phyloP scores from a whole-genome alignment of 2,888 invertebrate genomes.

The Dryomyza anilis region DNA sequence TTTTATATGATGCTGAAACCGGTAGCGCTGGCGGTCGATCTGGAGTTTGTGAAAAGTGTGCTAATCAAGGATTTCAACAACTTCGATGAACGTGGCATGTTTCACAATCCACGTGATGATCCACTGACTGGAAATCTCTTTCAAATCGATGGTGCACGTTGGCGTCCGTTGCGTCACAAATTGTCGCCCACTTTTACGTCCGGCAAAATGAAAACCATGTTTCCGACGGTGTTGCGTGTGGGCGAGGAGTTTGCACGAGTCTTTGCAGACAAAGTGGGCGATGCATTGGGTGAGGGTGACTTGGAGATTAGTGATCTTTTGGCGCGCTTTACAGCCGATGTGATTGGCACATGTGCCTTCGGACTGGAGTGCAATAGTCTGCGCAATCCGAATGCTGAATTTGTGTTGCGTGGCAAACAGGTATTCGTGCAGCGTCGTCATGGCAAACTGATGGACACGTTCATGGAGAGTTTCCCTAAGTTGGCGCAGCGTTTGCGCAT shows the following conservation, averaged over 20 bases:
- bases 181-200: constrained; percentile 61
- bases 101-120: constrained; percentile 45
- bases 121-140: constrained; percentile 49
- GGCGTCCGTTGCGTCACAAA: constrained; percentile 58
- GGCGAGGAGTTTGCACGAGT: constrained; percentile 31
- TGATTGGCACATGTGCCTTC: constrained; percentile 59
- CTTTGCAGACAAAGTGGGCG: constrained; percentile 14
- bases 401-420: constrained; percentile 39
- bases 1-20: constrained; percentile 41
- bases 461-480: constrained; percentile 26
- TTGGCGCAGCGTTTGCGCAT: constrained; percentile 33
- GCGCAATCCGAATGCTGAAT: constrained; percentile 48
- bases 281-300: constrained; percentile 12
- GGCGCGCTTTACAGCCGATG: constrained; percentile 60
- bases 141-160: constrained; percentile 46
- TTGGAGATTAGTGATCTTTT: constrained; percentile 43
- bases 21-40: constrained; percentile 38
- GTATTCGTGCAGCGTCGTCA: constrained; percentile 36
- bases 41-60: constrained; percentile 38
- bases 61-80: constrained; percentile 38
- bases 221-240: constrained; percentile 48
- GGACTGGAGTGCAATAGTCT: constrained; percentile 57
- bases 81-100: constrained; percentile 48
- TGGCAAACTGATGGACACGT: background rate
- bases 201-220: constrained; percentile 61